Conservation (phyloP, 2,797 vertebrate genomes). For the Xiphorhynchus erythropygius region DNA sequence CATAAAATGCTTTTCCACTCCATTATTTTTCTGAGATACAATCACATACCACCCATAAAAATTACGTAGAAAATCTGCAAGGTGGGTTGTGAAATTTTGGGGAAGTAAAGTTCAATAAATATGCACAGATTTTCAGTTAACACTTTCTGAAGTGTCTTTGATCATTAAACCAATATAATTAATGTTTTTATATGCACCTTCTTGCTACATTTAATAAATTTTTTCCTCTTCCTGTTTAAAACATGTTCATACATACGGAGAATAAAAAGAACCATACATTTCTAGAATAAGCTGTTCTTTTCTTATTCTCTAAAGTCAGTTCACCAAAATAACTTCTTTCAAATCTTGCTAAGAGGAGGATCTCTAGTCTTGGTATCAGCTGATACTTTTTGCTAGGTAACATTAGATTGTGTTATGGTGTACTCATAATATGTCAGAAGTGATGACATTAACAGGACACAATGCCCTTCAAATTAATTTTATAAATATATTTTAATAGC, state of each 20-base stretch:
- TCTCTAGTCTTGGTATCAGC: neutral
- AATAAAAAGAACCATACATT: neutral
- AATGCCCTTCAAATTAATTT: neutral
- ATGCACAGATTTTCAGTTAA: neutral
- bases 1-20: neutral
- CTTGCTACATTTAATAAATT: neutral
- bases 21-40: neutral
- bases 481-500: slow-evolving; percentile 10
- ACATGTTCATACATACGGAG: neutral
- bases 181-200: neutral
- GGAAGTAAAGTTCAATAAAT: neutral
- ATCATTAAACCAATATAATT: neutral
- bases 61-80: neutral
- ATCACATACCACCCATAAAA: neutral
- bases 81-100: neutral
- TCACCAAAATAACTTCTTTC: neutral
- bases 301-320: neutral
- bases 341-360: neutral
- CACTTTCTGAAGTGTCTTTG: neutral
- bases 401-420: neutral
- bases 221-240: neutral
- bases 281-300: neutral
- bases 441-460: neutral
- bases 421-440: neutral
- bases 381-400: neutral